Percentiles rank a stretch among this genome's conserved stretches.
phyloP scores from a whole-genome alignment of 2,888 invertebrate species.

The Matsumyia berberina region DNA sequence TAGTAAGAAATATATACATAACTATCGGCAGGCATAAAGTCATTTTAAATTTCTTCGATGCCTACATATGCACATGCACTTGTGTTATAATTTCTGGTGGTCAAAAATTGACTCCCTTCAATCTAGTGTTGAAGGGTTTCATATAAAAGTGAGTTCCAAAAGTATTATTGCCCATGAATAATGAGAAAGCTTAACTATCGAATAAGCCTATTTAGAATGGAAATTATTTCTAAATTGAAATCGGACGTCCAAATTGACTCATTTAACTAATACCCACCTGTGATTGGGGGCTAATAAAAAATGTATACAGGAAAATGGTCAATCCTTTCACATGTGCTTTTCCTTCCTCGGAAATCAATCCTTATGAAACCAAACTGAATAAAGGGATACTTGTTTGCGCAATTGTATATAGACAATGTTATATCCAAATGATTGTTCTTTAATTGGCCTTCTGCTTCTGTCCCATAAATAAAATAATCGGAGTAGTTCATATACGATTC shows the following conservation, averaged over 20 bases:
- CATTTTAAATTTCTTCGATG: background rate
- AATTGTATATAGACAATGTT: constrained; percentile 8
- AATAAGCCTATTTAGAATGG: background rate
- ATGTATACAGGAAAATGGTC: constrained; percentile 33
- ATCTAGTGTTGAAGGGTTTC: background rate
- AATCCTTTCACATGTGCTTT: constrained; percentile 41
- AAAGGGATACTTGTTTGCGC: no score
- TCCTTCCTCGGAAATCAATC: constrained; percentile 4
- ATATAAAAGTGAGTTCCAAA: background rate
- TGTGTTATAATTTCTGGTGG: no score
- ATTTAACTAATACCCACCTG: constrained; percentile 52
- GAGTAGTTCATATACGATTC: background rate
- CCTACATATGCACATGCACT: background rate
- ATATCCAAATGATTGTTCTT: constrained; percentile 9
- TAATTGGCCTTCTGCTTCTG: constrained; percentile 3
- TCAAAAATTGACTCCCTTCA: background rate
- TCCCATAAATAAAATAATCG: background rate
- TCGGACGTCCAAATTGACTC: constrained; percentile 57
- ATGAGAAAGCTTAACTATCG: constrained; percentile 19
- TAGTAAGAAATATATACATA: no score
- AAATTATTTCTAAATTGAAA: constrained; percentile 16
- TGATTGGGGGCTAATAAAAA: constrained; percentile 30
- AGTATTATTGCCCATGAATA: constrained; percentile 11
- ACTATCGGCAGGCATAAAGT: no score
- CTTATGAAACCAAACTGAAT: constrained; percentile 17